These are phyloP conservation scores for Apoderus coryli DNA, from an alignment of 2,888 invertebrate species.

Conservation along the genomic window DNA sequence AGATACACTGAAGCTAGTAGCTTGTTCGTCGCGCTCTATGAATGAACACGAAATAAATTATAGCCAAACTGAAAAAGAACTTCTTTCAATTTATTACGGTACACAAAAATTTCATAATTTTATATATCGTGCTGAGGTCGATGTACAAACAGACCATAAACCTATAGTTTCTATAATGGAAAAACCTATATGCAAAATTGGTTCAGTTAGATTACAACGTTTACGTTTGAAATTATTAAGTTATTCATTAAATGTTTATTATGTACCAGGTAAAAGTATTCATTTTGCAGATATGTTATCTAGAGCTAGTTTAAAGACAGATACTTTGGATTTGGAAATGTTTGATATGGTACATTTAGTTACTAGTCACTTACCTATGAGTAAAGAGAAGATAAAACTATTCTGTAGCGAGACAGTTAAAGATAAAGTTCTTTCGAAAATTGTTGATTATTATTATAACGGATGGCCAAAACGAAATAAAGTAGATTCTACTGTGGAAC, in stretches of 20 bases:
- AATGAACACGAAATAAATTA: conserved; percentile 10
- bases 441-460: conserved; percentile 15
- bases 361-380: conserved; percentile 15
- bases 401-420: conserved; percentile 12
- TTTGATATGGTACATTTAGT: conserved; percentile 16
- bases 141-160: conserved; percentile 16
- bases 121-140: conserved; percentile 12
- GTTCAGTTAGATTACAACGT: conserved; percentile 15
- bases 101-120: conserved; percentile 16
- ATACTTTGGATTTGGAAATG: conserved; percentile 13
- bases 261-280: conserved; percentile 16
- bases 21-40: conserved; percentile 11
- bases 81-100: conserved; percentile 14
- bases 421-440: conserved; percentile 11
- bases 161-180: conserved; percentile 15
- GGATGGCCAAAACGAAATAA: conserved; percentile 15
- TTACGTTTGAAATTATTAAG: conserved; percentile 15
- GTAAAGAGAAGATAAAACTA: conserved; percentile 10
- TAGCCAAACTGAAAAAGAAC: conserved; percentile 14
- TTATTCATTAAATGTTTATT: no score
- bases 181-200: conserved; percentile 15
- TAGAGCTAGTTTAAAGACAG: conserved; percentile 12
- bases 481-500: no score
- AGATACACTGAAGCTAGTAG: conserved; percentile 11
- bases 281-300: conserved; percentile 17